Evolutionary conservation across 2,797 vertebrate species (phyloP).

Genomic region (Helicolenus hilgendorfi): DNA sequence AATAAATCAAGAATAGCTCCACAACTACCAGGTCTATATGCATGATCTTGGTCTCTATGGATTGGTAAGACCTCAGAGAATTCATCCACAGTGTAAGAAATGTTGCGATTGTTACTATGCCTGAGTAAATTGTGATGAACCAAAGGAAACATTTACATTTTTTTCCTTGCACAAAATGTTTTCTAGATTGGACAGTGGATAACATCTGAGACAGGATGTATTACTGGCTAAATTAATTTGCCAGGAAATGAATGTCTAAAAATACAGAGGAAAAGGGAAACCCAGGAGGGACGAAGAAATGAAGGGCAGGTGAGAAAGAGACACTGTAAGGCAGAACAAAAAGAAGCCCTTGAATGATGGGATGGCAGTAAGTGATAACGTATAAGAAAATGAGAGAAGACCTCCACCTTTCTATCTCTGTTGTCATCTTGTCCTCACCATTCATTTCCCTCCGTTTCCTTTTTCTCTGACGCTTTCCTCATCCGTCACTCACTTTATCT

Average conservation of each 20-base stretch:
- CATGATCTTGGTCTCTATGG: too few relatives aligned
- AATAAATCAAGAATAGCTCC: too few relatives aligned
- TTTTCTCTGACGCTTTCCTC: slow-evolving; percentile 43
- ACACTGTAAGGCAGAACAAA: not conserved
- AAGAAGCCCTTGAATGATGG: slow-evolving; percentile 26
- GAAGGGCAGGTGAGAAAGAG: not conserved
- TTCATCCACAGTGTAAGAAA: accelerated
- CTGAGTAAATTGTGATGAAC: too few relatives aligned
- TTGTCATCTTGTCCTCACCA: slow-evolving; percentile 82
- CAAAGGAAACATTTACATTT: too few relatives aligned
- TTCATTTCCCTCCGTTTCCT: slow-evolving; percentile 60
- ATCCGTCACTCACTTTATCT: slow-evolving; percentile 80
- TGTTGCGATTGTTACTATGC: accelerated
- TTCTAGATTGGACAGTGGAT: too few relatives aligned
- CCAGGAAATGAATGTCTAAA: slow-evolving; percentile 14
- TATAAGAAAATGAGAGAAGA: slow-evolving; percentile 47
- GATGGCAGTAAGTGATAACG: slow-evolving; percentile 50
- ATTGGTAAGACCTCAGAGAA: too few relatives aligned
- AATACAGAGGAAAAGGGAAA: not conserved
- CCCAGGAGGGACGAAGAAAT: not conserved
- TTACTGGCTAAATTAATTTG: not conserved
- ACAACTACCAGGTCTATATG: too few relatives aligned
- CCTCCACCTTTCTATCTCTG: slow-evolving; percentile 71
- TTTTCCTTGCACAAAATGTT: too few relatives aligned
- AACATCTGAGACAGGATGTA: not conserved